Base-by-base conservation (phyloP, 1,140 invertebrate species). In the Gryon sp. region DNA sequence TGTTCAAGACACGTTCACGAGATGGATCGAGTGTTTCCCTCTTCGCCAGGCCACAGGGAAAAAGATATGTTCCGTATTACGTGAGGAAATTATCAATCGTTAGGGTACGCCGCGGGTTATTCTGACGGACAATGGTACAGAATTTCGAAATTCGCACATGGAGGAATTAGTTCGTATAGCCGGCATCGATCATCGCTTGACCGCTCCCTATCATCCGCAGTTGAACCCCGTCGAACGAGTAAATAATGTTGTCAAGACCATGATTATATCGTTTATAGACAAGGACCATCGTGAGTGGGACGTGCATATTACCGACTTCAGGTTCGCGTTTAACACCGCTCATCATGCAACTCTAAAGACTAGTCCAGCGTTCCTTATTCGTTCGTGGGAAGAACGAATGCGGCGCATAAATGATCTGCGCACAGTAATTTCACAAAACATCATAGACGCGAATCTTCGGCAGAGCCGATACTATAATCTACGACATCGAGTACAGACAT, bases 201-300 rank as follows among this genome's bases (percentile, higher is more conserved):
- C 48, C 82, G 88, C 1, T 15, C 22, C 41, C 4, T 62, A 46
- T n/a, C 40, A 45, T 5, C 55, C 55, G 0, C 78, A 83, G 26
- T 76, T 84, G 0, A 89, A 89, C 34, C 86, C 84, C 0, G 83
- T 82, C 0, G 88, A 88, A 63, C 43, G 86, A 1, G 83, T 80
- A 18, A 88, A 88, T 50, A 53, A 83, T 2, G 83, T 86, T 11
- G 16, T 89, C 1, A 88, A 88, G 34, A 46, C 79, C 12, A 86
- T 87, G 55, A 72, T 88, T 0, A 45, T 82, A 0, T 83, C 86
- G 1, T 72, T 72, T 24, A 38, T 82, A 9, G 11, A 55, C 22
- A 18, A 79, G 11, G 26, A 41, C 6, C 41, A 79, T 26, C 41
- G 57, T 4, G 41, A 62, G 0, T 62, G 57, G 57, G 43, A 62